Conservation (phyloP, 1,140 invertebrate species). For the Ctenoplectra terminalis region DNA sequence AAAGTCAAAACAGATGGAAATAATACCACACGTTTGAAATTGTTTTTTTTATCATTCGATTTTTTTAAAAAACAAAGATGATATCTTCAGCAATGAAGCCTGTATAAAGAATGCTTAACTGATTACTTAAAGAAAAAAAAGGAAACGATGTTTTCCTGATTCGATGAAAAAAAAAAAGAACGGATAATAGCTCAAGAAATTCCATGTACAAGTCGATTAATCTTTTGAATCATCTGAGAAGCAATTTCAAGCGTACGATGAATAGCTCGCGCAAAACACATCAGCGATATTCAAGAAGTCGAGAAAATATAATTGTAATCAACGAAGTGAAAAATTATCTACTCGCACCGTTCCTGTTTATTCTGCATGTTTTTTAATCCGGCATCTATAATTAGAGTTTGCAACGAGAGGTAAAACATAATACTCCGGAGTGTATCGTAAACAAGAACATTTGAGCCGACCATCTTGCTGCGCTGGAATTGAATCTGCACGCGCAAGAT, state of each 20-base stretch:
- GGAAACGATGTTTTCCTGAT: no score
- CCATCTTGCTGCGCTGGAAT: background rate
- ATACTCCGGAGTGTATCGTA: conserved; percentile 15
- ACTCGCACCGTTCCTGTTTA: background rate
- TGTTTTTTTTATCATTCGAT: background rate
- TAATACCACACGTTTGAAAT: background rate
- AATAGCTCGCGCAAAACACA: background rate
- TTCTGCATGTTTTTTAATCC: conserved; percentile 10
- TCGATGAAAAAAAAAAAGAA: no score
- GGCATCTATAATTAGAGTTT: background rate
- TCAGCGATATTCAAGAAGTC: background rate
- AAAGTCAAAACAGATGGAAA: background rate
- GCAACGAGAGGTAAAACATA: background rate
- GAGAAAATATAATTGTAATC: background rate
- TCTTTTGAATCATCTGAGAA: no score
- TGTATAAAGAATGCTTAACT: no score
- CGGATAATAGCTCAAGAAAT: no score
- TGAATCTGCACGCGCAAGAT: background rate
- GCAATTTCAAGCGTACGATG: background rate
- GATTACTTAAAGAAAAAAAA: no score
- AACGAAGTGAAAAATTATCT: background rate
- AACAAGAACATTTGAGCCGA: conserved; percentile 26
- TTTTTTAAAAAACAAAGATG: no score
- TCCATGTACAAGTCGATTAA: no score
- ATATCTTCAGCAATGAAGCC: no score